phyloP scores from a whole-genome alignment of 2,797 vertebrate genomes.

The Synaphobranchus kaupii region DNA sequence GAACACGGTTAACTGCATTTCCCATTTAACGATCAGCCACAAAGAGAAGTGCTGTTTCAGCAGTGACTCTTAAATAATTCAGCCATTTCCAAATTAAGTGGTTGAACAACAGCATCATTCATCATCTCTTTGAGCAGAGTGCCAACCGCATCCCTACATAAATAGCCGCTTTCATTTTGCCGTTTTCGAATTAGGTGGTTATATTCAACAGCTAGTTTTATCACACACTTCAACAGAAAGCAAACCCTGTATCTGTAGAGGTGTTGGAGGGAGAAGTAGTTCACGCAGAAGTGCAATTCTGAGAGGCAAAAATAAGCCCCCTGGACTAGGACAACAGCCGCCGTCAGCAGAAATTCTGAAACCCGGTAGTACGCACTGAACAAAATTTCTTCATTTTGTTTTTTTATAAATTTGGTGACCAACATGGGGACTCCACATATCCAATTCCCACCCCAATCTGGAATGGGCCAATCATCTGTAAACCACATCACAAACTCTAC shows the following conservation, averaged over 20 bases:
- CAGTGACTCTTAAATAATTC: neutral
- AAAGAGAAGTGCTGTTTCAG: neutral
- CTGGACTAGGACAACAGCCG: too few species aligned
- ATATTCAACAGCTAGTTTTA: neutral
- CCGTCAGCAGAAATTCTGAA: too few species aligned
- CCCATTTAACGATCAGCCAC: neutral
- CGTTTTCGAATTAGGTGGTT: too few species aligned
- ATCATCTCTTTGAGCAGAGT: neutral
- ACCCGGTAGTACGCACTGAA: too few species aligned
- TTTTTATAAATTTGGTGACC: too few species aligned
- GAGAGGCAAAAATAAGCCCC: too few species aligned
- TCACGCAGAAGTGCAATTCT: neutral
- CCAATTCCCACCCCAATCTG: too few species aligned
- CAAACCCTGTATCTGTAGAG: neutral
- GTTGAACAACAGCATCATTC: neutral
- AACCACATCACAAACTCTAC: too few species aligned
- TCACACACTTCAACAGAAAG: neutral
- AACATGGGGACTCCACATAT: too few species aligned
- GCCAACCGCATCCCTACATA: neutral
- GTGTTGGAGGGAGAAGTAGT: neutral
- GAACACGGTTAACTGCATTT: constrained; percentile 2
- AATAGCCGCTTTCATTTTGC: neutral
- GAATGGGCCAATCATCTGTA: too few species aligned
- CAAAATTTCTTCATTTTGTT: too few species aligned
- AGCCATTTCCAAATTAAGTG: neutral